These are phyloP conservation scores for Altica lythri DNA, from an alignment of 2,888 invertebrate genomes.

Conservation along the genomic window DNA sequence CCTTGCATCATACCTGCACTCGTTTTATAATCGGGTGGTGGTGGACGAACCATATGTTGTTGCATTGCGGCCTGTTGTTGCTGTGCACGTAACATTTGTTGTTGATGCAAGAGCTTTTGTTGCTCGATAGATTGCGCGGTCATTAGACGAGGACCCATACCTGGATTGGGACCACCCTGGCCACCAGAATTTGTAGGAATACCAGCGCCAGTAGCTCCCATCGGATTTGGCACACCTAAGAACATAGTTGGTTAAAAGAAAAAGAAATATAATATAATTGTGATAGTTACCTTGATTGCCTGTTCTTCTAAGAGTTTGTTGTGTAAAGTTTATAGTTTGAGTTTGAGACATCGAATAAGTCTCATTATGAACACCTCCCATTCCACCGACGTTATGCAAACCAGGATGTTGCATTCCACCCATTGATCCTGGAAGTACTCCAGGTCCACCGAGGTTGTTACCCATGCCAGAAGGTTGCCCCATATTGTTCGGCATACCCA, in stretches of 20 bases:
- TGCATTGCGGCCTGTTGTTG: slow-evolving; percentile 55
- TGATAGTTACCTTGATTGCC: slow-evolving; percentile 44
- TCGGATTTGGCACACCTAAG: slow-evolving; percentile 40
- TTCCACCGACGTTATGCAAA: slow-evolving; percentile 37
- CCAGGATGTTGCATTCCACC: slow-evolving; percentile 41
- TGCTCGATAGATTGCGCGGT: slow-evolving; percentile 51
- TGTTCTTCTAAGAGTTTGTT: slow-evolving; percentile 67
- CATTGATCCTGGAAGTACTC: slow-evolving; percentile 29
- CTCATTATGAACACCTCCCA: slow-evolving; percentile 58
- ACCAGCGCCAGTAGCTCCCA: slow-evolving; percentile 37
- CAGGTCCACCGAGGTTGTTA: slow-evolving; percentile 25
- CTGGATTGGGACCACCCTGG: slow-evolving; percentile 16
- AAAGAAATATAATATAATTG: slow-evolving; percentile 1
- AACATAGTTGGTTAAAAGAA: background rate
- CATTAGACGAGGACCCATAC: slow-evolving; percentile 42
- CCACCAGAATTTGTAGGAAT: slow-evolving; percentile 21
- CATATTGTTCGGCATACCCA: slow-evolving; percentile 28
- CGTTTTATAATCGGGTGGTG: slow-evolving; percentile 86
- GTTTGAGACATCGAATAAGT: slow-evolving; percentile 79
- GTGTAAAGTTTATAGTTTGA: slow-evolving; percentile 85
- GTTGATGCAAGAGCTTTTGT: slow-evolving; percentile 55
- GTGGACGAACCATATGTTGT: slow-evolving; percentile 64
- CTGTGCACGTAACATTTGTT: slow-evolving; percentile 65
- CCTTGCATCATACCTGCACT: slow-evolving; percentile 60
- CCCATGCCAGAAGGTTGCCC: slow-evolving; percentile 33